A percentile compares a stretch with the other conserved stretches of the same genome.
Evolutionary conservation across 2,797 vertebrate species (phyloP).

Genomic region (Furcifer pardalis): DNA sequence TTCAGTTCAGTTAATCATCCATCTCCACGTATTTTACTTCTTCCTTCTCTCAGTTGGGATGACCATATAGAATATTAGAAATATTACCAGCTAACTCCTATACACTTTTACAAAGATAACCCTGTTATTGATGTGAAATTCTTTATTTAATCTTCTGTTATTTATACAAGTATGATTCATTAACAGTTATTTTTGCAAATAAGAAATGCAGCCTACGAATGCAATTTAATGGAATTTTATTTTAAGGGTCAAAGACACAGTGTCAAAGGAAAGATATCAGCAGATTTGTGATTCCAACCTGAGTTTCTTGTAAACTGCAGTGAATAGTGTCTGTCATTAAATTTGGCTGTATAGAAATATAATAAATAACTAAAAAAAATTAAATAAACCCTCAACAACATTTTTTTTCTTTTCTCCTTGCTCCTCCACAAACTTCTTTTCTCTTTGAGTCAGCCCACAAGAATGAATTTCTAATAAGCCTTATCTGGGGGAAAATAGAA

Average conservation of each 20-base stretch:
- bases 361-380: no score
- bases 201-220: conserved; percentile 69
- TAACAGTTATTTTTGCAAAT: conserved; percentile 66
- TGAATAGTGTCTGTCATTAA: no score
- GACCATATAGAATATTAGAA: conserved; percentile 47
- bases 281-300: conserved; percentile 57
- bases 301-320: no score
- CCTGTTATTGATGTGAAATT: conserved; percentile 50
- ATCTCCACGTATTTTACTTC: conserved; percentile 14
- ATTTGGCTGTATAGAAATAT: no score
- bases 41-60: conserved; percentile 61
- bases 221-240: conserved; percentile 64
- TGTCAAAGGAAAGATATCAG: conserved; percentile 51
- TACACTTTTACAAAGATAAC: conserved; percentile 73
- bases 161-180: conserved; percentile 80
- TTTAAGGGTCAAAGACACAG: conserved; percentile 55
- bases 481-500: neutral
- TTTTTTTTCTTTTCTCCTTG: neutral
- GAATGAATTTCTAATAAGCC: neutral
- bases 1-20: conserved; percentile 35
- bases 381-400: no score
- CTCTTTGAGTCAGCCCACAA: neutral
- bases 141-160: conserved; percentile 75
- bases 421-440: neutral
- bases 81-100: conserved; percentile 70